Evolutionary conservation across 2,797 vertebrate species (phyloP).

Genomic region (Erpetoichthys calabaricus): DNA sequence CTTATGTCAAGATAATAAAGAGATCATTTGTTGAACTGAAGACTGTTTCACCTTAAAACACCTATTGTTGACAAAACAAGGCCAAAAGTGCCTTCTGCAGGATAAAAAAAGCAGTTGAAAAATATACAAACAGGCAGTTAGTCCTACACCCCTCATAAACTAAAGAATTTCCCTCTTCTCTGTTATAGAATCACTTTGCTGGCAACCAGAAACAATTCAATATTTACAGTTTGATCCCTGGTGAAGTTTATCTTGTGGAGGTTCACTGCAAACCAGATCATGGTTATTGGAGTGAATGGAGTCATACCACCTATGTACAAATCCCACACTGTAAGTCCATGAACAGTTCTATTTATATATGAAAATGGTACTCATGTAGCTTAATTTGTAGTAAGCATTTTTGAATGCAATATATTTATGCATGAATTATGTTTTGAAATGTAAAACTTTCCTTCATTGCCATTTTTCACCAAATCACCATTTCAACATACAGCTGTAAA

Average conservation of each 20-base stretch:
- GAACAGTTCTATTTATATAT: neutral
- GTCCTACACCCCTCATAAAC: no score
- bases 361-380: neutral
- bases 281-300: slow-evolving; percentile 84
- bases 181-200: slow-evolving; percentile 50
- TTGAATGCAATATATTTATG: neutral
- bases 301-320: slow-evolving; percentile 34
- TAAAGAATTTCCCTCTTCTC: neutral
- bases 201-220: slow-evolving; percentile 66
- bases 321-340: slow-evolving; percentile 63
- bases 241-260: slow-evolving; percentile 60
- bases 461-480: neutral
- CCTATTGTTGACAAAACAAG: no score
- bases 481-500: no score
- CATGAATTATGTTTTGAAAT: neutral
- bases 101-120: no score
- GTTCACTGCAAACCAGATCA: slow-evolving; percentile 74
- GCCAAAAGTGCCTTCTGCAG: no score
- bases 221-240: slow-evolving; percentile 59
- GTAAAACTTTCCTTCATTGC: neutral
- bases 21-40: no score
- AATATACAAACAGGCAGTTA: no score
- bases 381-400: neutral
- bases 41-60: no score
- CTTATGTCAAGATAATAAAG: no score